Evolutionary conservation across 2,113 vertebrate genomes (phyloP).

Genomic region (Centropus unirufus): DNA sequence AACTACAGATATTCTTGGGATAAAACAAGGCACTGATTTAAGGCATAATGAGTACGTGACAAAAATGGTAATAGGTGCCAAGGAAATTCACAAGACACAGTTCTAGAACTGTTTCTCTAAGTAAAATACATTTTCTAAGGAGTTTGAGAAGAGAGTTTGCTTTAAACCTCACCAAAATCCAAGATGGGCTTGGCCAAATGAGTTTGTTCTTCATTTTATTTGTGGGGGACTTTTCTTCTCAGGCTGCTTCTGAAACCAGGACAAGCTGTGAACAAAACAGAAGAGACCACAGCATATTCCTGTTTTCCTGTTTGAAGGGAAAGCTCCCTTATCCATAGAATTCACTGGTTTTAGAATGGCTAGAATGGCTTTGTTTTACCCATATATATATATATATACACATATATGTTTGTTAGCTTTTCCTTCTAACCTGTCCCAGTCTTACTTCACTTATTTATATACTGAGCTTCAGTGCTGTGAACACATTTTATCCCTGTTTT

Average conservation of each 20-base stretch:
- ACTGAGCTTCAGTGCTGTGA: neutral
- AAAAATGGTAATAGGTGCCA: neutral
- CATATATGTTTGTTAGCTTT: neutral
- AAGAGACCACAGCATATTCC: neutral
- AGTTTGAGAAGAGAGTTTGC: neutral
- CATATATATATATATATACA: no score
- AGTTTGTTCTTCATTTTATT: neutral
- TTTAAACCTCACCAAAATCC: neutral
- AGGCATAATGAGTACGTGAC: constrained; percentile 24
- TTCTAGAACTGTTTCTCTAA: neutral
- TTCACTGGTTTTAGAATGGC: neutral
- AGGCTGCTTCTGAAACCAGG: neutral
- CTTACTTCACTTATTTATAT: neutral
- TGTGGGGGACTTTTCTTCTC: neutral
- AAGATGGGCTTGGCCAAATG: neutral
- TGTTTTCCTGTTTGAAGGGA: neutral
- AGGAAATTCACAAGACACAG: neutral
- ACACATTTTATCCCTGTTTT: neutral
- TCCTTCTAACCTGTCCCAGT: neutral
- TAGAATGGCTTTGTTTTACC: neutral
- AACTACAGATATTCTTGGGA: constrained; percentile 14
- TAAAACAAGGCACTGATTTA: constrained; percentile 38
- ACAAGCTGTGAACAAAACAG: neutral
- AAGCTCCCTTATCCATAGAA: neutral
- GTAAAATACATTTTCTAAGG: neutral